These are phyloP conservation scores for Pterocles burchelli DNA, from an alignment of 2,113 vertebrate species.

Conservation along the genomic window DNA sequence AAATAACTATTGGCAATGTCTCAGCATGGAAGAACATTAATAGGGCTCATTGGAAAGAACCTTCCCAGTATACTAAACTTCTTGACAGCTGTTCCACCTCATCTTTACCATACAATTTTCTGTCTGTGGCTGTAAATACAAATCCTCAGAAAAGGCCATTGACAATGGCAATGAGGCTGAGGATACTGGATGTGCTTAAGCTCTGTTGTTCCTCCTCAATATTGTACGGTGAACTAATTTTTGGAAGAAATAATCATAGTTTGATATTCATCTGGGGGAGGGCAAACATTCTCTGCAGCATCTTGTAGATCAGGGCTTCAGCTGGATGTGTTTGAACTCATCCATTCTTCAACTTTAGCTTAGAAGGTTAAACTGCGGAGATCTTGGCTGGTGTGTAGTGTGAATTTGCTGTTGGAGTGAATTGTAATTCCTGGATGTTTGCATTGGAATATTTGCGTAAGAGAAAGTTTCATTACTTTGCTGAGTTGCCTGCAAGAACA, in stretches of 20 bases:
- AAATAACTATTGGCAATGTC: not conserved
- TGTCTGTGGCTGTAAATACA: not conserved
- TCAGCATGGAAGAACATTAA: not conserved
- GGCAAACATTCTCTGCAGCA: rapidly evolving
- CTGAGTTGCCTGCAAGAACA: not conserved
- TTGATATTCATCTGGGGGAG: not conserved
- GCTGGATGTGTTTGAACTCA: not conserved
- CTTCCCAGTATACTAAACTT: not conserved
- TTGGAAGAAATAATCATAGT: not conserved
- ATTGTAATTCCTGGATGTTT: not conserved
- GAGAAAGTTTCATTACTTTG: not conserved
- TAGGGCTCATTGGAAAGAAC: not conserved
- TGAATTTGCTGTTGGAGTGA: not conserved
- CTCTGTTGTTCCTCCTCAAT: not conserved
- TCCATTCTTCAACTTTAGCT: not conserved
- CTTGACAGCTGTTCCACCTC: not conserved
- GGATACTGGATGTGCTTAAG: not conserved
- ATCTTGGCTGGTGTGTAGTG: not conserved
- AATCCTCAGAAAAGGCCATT: not conserved
- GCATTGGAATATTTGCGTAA: not conserved
- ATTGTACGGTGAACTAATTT: not conserved
- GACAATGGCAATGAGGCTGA: rapidly evolving
- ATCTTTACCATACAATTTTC: not conserved
- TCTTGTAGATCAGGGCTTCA: too few species aligned
- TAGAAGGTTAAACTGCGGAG: not conserved